These are phyloP conservation scores for Entomyzon cyanotis DNA, from an alignment of 2,113 vertebrate genomes.

Conservation along the genomic window DNA sequence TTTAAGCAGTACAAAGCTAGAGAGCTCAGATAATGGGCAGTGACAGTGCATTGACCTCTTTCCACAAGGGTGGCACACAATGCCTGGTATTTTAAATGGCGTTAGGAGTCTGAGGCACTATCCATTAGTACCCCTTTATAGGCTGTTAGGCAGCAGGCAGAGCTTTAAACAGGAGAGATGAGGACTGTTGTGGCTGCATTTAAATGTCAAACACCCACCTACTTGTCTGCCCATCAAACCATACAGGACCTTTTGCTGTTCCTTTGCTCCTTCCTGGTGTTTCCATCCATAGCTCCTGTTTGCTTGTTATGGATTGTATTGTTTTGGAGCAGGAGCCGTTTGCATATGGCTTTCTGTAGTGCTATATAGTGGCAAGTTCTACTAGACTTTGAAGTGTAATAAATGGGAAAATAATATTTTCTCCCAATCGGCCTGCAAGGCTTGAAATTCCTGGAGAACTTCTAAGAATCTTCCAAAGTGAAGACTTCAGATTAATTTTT, in stretches of 20 bases:
- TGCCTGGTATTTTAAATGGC: not conserved
- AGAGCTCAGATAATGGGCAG: not conserved
- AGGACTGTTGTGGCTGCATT: not conserved
- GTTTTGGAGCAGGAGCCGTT: not conserved
- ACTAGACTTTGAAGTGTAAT: not conserved
- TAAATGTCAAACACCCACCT: not conserved
- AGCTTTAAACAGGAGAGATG: not conserved
- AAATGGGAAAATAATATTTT: not conserved
- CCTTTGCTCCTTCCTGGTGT: not conserved
- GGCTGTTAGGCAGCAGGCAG: not conserved
- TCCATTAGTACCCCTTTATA: not conserved
- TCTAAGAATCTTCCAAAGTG: not conserved
- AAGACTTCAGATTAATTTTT: not conserved
- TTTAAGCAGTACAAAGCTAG: not conserved
- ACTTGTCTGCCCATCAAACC: not conserved
- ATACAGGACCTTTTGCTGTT: not conserved
- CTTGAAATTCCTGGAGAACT: not conserved
- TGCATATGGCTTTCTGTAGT: not conserved
- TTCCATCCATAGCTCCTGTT: not conserved
- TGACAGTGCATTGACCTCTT: not conserved
- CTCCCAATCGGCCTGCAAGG: not conserved
- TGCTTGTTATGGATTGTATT: not conserved
- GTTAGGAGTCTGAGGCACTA: not conserved
- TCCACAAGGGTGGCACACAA: not conserved
- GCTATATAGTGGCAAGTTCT: not conserved